Base-by-base conservation (phyloP, 1,140 invertebrate species). In the Caenorhabditis latens region DNA sequence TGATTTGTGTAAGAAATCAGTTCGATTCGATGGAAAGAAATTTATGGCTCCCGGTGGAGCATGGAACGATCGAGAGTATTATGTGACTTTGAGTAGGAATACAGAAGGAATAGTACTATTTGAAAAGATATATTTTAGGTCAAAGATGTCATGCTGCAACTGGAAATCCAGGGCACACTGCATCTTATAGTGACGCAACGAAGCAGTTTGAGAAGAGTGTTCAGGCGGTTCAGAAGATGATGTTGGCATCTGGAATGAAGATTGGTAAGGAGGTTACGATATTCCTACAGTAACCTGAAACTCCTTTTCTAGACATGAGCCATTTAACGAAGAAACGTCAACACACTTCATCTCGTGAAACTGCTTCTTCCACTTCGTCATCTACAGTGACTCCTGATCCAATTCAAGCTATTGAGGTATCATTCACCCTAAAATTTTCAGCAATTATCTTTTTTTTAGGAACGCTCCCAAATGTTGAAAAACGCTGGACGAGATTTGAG, bases 11-110 rank as follows among this genome's bases (percentile, higher is more conserved):
- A 89, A 87, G 24, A 87, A 84, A 63, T 61, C 67, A 24, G 89
- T 90, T 21, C 90, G 85, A 84, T 90, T 89, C 61, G 89, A 90
- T 84, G 89, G 89, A n/a, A 85, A 88, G 53, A 89, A 89, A 50
- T 89, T 90, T 55, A 61, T 58, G 7, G 65, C 88, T 21, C 85
- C 86, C 16, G 86, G 85, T 19, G 88, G 88, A 65, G 67, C 65
- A 40, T 90, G 89, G 87, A 84, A 88, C 46, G 88, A 89, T 48
- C 83, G 86, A 32, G 84, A 84, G 48, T 89, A 89, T 50, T 89
- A 42, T 71, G 88, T 87, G 48, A 85, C 85, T 50, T 84, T 88
- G 53, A 84, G 88, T 84, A 83, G 63, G 24, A 42, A 50, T 43
- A 67, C 32, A 32, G 32, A 32, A 8, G 61, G 67, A 43, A 83